Percentiles rank a stretch among this genome's conserved stretches.
phyloP scores from a whole-genome alignment of 2,888 invertebrate genomes.

The Acanthosepion lycidas region DNA sequence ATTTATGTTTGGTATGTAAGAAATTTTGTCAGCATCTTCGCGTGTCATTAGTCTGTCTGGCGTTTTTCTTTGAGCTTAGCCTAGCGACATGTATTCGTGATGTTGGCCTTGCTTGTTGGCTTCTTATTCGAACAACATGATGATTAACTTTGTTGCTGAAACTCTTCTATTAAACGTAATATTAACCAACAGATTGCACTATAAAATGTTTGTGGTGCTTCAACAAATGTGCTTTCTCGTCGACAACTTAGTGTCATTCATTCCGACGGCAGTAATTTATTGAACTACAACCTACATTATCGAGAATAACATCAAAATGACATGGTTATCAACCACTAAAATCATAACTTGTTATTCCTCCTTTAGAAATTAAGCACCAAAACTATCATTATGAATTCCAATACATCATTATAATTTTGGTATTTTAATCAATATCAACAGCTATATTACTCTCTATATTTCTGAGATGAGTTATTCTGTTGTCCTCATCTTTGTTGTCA shows the following conservation, averaged over 20 bases:
- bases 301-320: not conserved
- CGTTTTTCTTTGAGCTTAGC: not conserved
- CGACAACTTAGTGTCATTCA: not conserved
- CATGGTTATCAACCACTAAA: no score
- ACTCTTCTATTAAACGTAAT: not conserved
- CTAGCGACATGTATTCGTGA: not conserved
- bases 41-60: not conserved
- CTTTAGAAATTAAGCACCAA: no score
- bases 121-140: not conserved
- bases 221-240: not conserved
- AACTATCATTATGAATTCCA: no score
- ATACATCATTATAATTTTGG: no score
- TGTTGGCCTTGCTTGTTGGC: not conserved
- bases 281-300: not conserved
- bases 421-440: no score
- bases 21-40: constrained; percentile 21
- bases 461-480: no score
- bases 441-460: no score
- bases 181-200: not conserved
- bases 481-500: no score
- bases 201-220: not conserved
- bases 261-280: not conserved
- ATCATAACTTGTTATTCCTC: no score
- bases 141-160: not conserved
- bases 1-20: constrained; percentile 3